Conservation (phyloP, 2,113 vertebrate species). For the Notothenia coriiceps region DNA sequence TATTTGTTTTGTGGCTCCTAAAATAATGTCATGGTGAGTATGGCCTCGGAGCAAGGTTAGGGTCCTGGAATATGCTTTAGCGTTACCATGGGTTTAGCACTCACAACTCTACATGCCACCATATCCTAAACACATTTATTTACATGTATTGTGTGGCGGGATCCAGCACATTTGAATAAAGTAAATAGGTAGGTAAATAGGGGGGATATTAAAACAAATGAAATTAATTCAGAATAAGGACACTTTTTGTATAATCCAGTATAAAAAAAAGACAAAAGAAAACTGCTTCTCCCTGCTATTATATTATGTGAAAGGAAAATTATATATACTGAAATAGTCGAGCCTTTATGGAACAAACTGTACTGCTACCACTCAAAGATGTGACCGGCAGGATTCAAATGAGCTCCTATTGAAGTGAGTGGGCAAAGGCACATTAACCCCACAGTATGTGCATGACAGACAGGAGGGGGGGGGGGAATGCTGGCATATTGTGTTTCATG, state of each 20-base stretch:
- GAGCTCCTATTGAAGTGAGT: conserved; percentile 60
- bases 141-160: too few relatives aligned
- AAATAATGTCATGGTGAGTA: too few relatives aligned
- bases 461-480: conserved; percentile 31
- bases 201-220: conserved; percentile 16
- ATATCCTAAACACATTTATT: too few relatives aligned
- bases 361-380: conserved; percentile 27
- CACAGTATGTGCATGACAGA: conserved; percentile 46
- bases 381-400: conserved; percentile 56
- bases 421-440: conserved; percentile 56
- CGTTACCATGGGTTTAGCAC: too few relatives aligned
- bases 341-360: conserved; percentile 49
- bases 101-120: too few relatives aligned
- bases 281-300: conserved; percentile 36
- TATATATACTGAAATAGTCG: not conserved
- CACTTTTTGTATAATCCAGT: conserved; percentile 26
- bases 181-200: not conserved
- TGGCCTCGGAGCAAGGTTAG: too few relatives aligned
- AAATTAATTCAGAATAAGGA: conserved; percentile 49
- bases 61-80: too few relatives aligned
- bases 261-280: conserved; percentile 29
- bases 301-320: conserved; percentile 49
- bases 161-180: not conserved
- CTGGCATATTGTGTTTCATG: conserved; percentile 60
- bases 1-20: too few relatives aligned